These are phyloP conservation scores for Brachionus angularis DNA, from an alignment of 1,140 invertebrate species.

Conservation along the genomic window DNA sequence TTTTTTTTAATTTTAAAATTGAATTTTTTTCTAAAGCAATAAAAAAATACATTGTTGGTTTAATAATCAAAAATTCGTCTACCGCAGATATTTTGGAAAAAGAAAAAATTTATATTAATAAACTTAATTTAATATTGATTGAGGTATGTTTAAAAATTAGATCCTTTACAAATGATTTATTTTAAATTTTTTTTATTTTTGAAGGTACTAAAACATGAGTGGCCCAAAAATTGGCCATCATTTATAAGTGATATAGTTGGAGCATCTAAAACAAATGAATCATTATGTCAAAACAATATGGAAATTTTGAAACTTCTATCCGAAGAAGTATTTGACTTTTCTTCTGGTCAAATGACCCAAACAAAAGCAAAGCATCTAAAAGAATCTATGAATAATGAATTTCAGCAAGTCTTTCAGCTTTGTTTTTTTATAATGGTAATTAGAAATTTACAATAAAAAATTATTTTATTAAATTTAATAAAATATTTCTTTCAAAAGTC, in stretches of 20 bases:
- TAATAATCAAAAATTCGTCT: constrained; percentile 96
- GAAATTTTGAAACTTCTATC: constrained; percentile 88
- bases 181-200: no score
- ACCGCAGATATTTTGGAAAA: constrained; percentile 79
- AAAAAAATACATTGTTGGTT: constrained; percentile 95
- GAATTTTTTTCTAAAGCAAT: no score
- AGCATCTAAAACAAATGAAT: constrained; percentile 96
- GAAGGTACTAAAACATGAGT: constrained; percentile 88
- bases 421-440: constrained; percentile 73
- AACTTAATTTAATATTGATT: constrained; percentile 94
- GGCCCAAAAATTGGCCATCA: constrained; percentile 98
- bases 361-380: constrained; percentile 98
- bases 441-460: not conserved
- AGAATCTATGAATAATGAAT: constrained; percentile 98
- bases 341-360: constrained; percentile 92
- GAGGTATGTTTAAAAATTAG: no score
- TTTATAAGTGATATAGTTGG: constrained; percentile 99
- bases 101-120: constrained; percentile 94
- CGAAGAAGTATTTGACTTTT: constrained; percentile 99
- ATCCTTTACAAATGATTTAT: no score
- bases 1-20: no score
- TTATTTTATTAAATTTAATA: not conserved
- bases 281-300: constrained; percentile 99
- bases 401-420: constrained; percentile 92
- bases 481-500: no score